Evolutionary conservation across 2,113 vertebrate genomes (phyloP), one percentile per base, ranked within the genome.

Genomic region (Malurus melanocephalus): DNA sequence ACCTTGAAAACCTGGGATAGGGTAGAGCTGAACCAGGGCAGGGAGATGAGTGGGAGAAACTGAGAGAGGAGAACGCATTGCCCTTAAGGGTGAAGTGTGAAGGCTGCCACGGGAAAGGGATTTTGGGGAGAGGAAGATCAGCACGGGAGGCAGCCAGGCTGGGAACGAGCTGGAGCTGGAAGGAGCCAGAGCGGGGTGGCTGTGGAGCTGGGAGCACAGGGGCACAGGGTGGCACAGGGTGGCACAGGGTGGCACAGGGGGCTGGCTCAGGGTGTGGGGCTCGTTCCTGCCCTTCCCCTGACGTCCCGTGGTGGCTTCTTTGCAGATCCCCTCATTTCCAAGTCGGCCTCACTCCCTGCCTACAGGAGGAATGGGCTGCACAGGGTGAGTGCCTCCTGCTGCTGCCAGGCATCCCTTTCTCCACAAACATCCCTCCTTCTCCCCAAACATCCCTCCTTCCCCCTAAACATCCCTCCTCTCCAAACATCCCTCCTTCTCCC

Each of bases 341-440:
- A 99, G 93, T 99, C 99, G 0, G 98, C 99, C 38, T 99, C 99
- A 24, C 97, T 99, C 35, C 99, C 99, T 85, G 99, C 98, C 92
- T 99, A 99, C 93, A 97, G 99, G 92, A 98, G 98, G 93, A 99
- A 99, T 0, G 98, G 99, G 83, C 96, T 99, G 65, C 99, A 99
- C 94, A 97, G 99, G 98, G 99, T 99, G 93, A 98, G 96, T 61
- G 51, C 28, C 32, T 55, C 6, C 72, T 56, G 49, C 71, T 56
- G 9, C 45, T 65, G 33, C 42, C 62, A 18, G 32, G 27, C 51
- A 26, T 48, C 23, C 38, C 38, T 38, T 38, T 38, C 38, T 38
- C 38, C 38, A 38, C 38, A 38, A 38, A 38, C 38, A 38, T 38
- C 38, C 35, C 46, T 74, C 24, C 2, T 53, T 38, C 30, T 69